A percentile compares a stretch with the other conserved stretches of the same genome.
These are phyloP conservation scores for Felis chaus DNA, from an alignment of 2,113 vertebrate genomes.

Conservation along the genomic window DNA sequence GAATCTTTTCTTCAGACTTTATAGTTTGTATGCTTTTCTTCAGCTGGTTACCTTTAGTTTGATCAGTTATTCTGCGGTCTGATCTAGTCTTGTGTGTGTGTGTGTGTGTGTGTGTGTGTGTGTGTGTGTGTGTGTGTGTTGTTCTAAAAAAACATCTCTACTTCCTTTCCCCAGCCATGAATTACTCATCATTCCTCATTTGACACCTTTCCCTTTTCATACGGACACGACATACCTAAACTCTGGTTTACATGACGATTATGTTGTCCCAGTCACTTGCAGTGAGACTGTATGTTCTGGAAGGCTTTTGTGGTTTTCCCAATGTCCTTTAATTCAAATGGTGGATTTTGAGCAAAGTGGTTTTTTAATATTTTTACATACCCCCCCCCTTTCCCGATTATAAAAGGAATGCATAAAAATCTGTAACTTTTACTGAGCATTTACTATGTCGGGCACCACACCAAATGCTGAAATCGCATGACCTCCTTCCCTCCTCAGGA, in stretches of 20 bases:
- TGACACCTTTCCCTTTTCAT: neutral
- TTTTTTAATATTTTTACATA: conserved; percentile 1
- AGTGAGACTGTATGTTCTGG: neutral
- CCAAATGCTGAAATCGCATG: neutral
- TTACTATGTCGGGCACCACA: neutral
- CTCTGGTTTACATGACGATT: neutral
- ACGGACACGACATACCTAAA: neutral
- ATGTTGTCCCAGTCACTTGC: neutral
- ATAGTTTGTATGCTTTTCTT: neutral
- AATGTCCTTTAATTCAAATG: neutral
- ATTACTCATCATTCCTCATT: neutral
- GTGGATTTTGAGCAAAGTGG: neutral
- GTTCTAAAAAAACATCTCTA: neutral
- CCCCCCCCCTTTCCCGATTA: too few species aligned
- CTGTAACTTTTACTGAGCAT: neutral
- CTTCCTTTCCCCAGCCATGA: neutral
- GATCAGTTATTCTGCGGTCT: neutral
- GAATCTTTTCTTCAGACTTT: neutral
- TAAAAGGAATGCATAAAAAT: conserved; percentile 21
- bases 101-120: too few species aligned
- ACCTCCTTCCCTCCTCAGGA: neutral
- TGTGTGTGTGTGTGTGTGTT: neutral
- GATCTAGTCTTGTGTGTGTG: neutral
- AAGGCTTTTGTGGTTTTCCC: neutral
- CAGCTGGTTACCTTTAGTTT: neutral